These are phyloP conservation scores for Hippoglossus hippoglossus DNA, from an alignment of 2,797 vertebrate species.

Conservation along the genomic window DNA sequence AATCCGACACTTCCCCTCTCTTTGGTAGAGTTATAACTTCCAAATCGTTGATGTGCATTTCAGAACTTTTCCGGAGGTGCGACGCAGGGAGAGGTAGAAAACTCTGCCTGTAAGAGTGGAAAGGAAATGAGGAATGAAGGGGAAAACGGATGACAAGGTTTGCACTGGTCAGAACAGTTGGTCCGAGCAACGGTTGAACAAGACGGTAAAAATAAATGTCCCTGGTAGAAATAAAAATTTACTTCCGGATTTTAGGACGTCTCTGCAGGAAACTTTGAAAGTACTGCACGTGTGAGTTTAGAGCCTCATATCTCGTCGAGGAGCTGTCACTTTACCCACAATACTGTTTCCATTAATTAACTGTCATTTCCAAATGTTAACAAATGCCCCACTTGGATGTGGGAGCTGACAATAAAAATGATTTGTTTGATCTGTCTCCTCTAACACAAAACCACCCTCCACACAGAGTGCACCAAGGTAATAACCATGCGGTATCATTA, in stretches of 20 bases:
- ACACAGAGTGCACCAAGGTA: conserved; percentile 51
- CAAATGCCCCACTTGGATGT: conserved; percentile 58
- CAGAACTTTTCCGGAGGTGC: conserved; percentile 4
- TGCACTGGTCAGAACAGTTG: neutral
- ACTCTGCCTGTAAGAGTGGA: neutral
- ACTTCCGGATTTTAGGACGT: neutral
- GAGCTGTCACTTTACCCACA: conserved; percentile 38
- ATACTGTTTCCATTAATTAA: conserved; percentile 60
- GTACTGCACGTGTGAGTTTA: neutral
- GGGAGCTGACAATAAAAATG: conserved; percentile 70
- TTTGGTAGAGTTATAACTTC: neutral
- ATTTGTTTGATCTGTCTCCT: conserved; percentile 68
- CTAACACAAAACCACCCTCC: conserved; percentile 43
- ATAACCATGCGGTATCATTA: conserved; percentile 72
- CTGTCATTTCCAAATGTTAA: conserved; percentile 68
- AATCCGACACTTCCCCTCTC: conserved; percentile 1
- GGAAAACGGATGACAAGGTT: conserved; percentile 2
- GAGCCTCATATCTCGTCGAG: conserved; percentile 36
- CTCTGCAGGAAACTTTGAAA: neutral
- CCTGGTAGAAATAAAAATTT: neutral
- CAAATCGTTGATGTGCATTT: neutral
- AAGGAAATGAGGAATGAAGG: neutral
- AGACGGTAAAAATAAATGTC: conserved; percentile 2
- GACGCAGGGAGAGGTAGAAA: too few relatives aligned
- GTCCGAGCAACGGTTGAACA: conserved; percentile 5